Percentiles rank a stretch among this genome's conserved stretches.
Evolutionary conservation across 2,888 invertebrate genomes (phyloP).

Genomic region (Parelbella ahira): DNA sequence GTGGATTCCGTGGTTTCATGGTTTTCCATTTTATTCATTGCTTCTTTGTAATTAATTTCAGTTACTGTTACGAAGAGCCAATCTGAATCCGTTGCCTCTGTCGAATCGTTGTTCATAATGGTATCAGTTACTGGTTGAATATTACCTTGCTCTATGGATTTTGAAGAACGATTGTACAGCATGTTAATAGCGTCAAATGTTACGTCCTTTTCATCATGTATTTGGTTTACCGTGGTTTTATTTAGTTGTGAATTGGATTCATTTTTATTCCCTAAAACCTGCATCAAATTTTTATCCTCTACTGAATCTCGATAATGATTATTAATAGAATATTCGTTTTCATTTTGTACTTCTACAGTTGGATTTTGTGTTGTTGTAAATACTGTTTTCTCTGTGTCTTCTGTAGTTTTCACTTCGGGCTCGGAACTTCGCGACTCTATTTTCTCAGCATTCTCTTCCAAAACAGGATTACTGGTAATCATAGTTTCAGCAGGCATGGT

Average conservation of each 20-base stretch:
- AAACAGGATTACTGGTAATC: conserved; percentile 4
- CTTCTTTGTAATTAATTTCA: conserved; percentile 54
- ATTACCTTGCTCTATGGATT: conserved; percentile 45
- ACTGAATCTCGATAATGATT: conserved; percentile 37
- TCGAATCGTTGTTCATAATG: conserved; percentile 13
- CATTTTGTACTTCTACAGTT: conserved; percentile 32
- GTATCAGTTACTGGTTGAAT: conserved; percentile 32
- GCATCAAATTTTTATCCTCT: conserved; percentile 43
- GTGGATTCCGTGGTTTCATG: conserved; percentile 48
- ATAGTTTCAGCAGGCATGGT: conserved; percentile 16
- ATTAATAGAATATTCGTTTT: conserved; percentile 41
- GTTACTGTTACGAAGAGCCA: conserved; percentile 63
- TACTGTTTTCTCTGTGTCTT: conserved; percentile 21
- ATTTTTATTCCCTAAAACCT: conserved; percentile 40
- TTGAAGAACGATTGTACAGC: conserved; percentile 60
- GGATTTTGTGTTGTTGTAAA: conserved; percentile 28
- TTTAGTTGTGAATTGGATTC: conserved; percentile 30
- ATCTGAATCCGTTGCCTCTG: conserved; percentile 50
- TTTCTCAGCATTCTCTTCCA: background rate
- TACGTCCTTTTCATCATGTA: conserved; percentile 39
- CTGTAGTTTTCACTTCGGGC: conserved; percentile 4
- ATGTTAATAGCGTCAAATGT: conserved; percentile 61
- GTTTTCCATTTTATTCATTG: conserved; percentile 49
- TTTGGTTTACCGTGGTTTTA: conserved; percentile 24
- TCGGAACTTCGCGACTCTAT: background rate